Conservation (phyloP, 2,888 invertebrate genomes). For the Ectemnius lituratus region DNA sequence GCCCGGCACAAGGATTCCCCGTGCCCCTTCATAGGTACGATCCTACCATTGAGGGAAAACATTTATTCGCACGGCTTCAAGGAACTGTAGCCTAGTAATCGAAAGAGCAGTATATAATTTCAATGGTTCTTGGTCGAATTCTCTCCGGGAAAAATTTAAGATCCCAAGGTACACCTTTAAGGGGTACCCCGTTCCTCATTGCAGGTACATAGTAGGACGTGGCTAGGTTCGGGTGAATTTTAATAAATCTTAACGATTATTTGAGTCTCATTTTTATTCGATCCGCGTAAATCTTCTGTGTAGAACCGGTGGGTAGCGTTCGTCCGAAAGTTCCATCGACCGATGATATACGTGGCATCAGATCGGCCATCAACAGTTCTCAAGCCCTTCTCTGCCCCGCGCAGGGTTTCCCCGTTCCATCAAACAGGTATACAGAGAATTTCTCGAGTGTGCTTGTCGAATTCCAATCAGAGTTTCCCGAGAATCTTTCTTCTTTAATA, state of each 20-base stretch:
- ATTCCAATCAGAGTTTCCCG: neutral
- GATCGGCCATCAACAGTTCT: conserved; percentile 78
- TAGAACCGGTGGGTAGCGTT: conserved; percentile 85
- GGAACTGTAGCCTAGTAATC: neutral
- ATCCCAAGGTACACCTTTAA: conserved; percentile 72
- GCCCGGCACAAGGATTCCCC: conserved; percentile 86
- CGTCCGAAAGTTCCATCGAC: conserved; percentile 84
- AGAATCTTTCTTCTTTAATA: neutral
- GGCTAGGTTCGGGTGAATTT: neutral
- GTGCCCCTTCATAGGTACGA: conserved; percentile 81
- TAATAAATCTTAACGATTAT: neutral
- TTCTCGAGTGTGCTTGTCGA: neutral
- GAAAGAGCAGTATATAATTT: neutral
- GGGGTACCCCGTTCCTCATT: conserved; percentile 80
- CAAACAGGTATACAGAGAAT: conserved; percentile 76
- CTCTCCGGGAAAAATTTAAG: neutral
- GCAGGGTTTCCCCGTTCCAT: conserved; percentile 85
- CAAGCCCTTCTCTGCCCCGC: conserved; percentile 85
- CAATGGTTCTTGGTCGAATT: neutral
- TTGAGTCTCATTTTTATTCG: conserved; percentile 8
- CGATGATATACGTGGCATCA: conserved; percentile 82
- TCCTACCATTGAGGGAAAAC: conserved; percentile 11
- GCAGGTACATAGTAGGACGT: neutral
- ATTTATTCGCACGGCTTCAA: neutral
- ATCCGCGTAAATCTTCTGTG: conserved; percentile 62